Conservation (phyloP, 1,140 invertebrate species). For the Kradibia gibbosae region DNA sequence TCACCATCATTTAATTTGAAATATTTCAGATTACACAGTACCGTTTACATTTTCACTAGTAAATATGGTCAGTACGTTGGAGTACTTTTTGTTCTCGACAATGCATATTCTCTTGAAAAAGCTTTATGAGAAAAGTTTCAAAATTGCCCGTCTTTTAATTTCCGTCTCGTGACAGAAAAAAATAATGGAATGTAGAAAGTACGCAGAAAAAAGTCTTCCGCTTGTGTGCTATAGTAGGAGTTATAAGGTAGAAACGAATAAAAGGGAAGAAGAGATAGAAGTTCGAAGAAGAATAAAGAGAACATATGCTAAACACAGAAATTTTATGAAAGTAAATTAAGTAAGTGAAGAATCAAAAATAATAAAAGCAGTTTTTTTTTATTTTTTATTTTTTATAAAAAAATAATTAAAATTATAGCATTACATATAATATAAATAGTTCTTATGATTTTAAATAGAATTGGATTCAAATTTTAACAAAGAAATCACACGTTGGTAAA, state of each 20-base stretch:
- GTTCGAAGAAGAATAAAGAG: conserved; percentile 7
- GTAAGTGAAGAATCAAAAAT: no score
- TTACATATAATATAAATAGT: no score
- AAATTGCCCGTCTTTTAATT: conserved; percentile 59
- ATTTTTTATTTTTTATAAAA: no score
- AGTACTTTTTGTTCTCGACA: not conserved
- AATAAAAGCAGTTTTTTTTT: no score
- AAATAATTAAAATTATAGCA: no score
- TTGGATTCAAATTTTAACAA: no score
- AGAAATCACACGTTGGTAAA: no score
- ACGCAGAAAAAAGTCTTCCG: conserved; percentile 40
- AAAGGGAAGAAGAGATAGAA: conserved; percentile 38
- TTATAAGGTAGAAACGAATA: conserved; percentile 2
- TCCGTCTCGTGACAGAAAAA: conserved; percentile 42
- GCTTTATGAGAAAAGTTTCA: conserved; percentile 54
- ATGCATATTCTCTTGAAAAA: conserved; percentile 47
- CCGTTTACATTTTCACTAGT: conserved; percentile 4
- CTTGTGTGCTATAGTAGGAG: conserved; percentile 53
- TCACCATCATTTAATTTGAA: no score
- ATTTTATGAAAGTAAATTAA: not conserved
- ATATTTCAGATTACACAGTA: not conserved
- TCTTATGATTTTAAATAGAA: no score
- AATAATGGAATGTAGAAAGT: not conserved
- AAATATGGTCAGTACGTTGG: not conserved
- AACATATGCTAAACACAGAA: conserved; percentile 2